Evolutionary conservation across 2,797 vertebrate species (phyloP).

Genomic region (Danionella dracula): DNA sequence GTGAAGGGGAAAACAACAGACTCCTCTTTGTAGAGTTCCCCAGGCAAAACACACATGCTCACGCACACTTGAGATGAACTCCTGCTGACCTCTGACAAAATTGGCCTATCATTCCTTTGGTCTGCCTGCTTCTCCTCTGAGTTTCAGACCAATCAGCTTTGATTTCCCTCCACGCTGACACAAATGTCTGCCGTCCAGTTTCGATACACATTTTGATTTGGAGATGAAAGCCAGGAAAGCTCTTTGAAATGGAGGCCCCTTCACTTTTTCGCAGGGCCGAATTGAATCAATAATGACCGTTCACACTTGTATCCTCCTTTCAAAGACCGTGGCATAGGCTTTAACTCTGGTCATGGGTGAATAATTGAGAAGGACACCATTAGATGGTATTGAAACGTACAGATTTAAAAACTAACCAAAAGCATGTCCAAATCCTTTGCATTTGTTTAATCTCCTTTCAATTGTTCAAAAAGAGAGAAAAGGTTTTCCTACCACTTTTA

Average conservation of each 20-base stretch:
- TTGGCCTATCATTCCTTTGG: constrained; percentile 65
- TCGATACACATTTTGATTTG: constrained; percentile 67
- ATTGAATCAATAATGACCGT: constrained; percentile 66
- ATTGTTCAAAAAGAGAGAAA: not conserved
- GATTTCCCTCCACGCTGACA: constrained; percentile 66
- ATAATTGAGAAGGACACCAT: constrained; percentile 4
- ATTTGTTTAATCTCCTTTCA: not conserved
- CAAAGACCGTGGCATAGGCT: constrained; percentile 1
- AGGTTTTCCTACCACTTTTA: not conserved
- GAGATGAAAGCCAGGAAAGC: constrained; percentile 66
- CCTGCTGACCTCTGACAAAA: constrained; percentile 68
- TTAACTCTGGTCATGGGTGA: constrained; percentile 3
- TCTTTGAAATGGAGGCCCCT: constrained; percentile 69
- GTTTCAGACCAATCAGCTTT: constrained; percentile 65
- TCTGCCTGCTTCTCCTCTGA: constrained; percentile 53
- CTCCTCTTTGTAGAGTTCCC: constrained; percentile 57
- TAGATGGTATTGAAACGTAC: not conserved
- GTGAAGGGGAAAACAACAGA: constrained; percentile 17
- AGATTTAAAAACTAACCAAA: not conserved
- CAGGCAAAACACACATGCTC: constrained; percentile 40
- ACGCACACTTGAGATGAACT: constrained; percentile 58
- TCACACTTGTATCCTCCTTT: constrained; percentile 43
- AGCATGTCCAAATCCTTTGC: not conserved
- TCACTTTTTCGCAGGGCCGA: constrained; percentile 50
- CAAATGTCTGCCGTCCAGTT: constrained; percentile 61